Base-by-base conservation (phyloP, 2,888 invertebrate species). In the Dastarcus helophoroides region DNA sequence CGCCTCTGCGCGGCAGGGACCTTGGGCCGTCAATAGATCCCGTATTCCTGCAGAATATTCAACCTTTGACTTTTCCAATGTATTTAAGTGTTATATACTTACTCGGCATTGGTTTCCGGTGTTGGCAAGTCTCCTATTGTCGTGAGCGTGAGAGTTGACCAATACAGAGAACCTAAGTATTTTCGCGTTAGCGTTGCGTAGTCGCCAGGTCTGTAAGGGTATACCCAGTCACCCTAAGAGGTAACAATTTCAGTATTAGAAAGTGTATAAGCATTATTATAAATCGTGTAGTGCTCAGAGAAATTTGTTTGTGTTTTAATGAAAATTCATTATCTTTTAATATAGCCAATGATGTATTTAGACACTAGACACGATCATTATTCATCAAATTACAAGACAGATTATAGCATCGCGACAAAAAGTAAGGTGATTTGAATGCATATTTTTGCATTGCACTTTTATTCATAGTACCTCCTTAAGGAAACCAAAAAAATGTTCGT, bases 101-200 rank as follows among this genome's bases (percentile, higher is more conserved):
- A 94, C 94, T 94, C 89, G 59, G 85, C 86, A 64, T 93, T 91
- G 39, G 90, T 89, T 60, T 91, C 90, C 2, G 94, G 94, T 3
- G 90, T 91, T 2, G 93, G 93, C 41, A 94, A 73, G 60, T 94
- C 94, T 12, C 94, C 94, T 41, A 94, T 94, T 22, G 94, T 94
- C 21, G 94, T 94, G 35, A 94, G 68, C 1, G 94, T 94, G 39
- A 94, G 68, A 1, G 93, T 94, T 3, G 94, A 93, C 94, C 94
- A 94, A 65, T 94, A 94, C 26, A 94, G 69, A 3, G 91, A 94
- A 23, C 89, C 90, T 31, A 94, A 73, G 62, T 94, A 94, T 63
- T 93, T 93, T 50, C 93, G 70, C 4, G 89, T 85, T 33, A 94
- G 69, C 0, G 88, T 84, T 2, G 88, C 82, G 62, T 88, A 91